A percentile compares a stretch with the other conserved stretches of the same genome.
Evolutionary conservation across 1,140 invertebrate species (phyloP).

Genomic region (Contarinia nasturtii): DNA sequence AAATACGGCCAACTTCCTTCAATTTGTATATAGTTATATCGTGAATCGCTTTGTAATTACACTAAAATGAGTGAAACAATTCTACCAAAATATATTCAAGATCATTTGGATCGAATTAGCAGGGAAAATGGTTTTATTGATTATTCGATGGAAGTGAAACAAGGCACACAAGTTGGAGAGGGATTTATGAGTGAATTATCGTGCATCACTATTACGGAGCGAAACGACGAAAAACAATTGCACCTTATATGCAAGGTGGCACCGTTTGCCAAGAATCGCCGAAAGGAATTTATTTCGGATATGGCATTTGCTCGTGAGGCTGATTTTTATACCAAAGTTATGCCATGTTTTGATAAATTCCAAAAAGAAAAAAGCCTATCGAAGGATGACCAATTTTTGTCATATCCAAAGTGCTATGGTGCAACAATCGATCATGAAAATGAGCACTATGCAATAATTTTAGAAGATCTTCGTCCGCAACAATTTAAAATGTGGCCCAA

Average conservation of each 20-base stretch:
- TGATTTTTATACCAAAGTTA: neutral
- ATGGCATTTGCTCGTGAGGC: neutral
- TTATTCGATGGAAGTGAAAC: neutral
- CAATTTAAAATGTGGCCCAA: conserved; percentile 27
- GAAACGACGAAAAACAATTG: neutral
- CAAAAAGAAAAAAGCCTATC: neutral
- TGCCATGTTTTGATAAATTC: neutral
- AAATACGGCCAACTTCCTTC: no score
- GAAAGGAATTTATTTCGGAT: neutral
- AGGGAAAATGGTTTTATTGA: neutral
- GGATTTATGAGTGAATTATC: neutral
- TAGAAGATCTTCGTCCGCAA: conserved; percentile 28
- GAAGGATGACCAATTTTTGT: neutral
- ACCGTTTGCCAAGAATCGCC: neutral
- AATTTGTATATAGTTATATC: no score
- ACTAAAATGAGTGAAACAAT: neutral
- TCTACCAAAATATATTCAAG: conserved; percentile 7
- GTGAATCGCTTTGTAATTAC: no score
- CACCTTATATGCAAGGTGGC: neutral
- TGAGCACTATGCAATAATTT: conserved; percentile 26
- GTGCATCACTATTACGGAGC: neutral
- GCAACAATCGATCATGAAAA: conserved; percentile 8
- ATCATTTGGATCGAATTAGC: conserved; percentile 11
- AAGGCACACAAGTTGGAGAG: neutral
- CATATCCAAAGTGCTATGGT: neutral